phyloP scores from a whole-genome alignment of 1,140 invertebrate species.

The Zaprionus ghesquierei region DNA sequence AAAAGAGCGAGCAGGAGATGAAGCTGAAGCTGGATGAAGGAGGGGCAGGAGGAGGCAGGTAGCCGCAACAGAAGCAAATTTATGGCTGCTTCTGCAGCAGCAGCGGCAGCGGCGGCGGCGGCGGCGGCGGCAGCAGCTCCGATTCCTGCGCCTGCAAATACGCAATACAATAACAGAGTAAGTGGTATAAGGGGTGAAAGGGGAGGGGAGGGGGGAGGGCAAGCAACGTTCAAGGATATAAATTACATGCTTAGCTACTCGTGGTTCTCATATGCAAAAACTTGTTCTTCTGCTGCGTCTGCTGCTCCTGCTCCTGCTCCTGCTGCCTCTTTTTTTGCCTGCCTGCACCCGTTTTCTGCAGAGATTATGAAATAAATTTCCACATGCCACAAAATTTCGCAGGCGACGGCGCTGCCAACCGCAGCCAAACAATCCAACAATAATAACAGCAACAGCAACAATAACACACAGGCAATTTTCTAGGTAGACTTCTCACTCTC shows the following conservation, averaged over 20 bases:
- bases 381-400: conserved; percentile 73
- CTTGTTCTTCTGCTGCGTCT: conserved; percentile 17
- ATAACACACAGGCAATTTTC: background rate
- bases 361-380: conserved; percentile 77
- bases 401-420: conserved; percentile 45
- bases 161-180: conserved; percentile 27
- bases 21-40: background rate
- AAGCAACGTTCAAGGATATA: conserved; percentile 40
- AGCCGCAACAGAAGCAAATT: conserved; percentile 44
- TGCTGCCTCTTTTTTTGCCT: conserved; percentile 20
- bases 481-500: no score
- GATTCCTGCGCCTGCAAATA: conserved; percentile 25
- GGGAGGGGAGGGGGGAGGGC: background rate
- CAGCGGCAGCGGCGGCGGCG: no score
- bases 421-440: conserved; percentile 35
- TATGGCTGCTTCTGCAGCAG: conserved; percentile 34
- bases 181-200: background rate
- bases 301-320: no score
- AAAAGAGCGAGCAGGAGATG: background rate
- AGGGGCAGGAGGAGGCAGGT: background rate
- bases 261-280: conserved; percentile 53
- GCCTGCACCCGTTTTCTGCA: conserved; percentile 26
- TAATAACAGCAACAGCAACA: conserved; percentile 39
- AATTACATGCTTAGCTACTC: conserved; percentile 61
- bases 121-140: conserved; percentile 23